Conservation (phyloP, 1,140 invertebrate species). For the Trichonephila inaurata region DNA sequence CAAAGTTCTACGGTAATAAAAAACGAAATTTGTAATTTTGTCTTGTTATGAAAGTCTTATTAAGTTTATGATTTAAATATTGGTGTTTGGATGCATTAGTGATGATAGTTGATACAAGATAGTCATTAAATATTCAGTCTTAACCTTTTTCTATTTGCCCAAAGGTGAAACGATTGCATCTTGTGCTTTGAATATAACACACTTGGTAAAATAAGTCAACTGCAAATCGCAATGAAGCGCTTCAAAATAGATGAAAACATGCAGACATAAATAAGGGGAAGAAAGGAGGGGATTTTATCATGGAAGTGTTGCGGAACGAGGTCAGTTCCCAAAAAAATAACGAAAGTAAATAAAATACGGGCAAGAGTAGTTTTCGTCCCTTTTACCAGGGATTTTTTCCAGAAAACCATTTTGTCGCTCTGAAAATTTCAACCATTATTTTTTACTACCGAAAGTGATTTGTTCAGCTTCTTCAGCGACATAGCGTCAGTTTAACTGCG, state of each 20-base stretch:
- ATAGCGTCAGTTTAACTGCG: no score
- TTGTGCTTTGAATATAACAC: no score
- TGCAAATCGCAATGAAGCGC: neutral
- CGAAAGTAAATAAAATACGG: conserved; percentile 23
- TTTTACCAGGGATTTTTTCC: neutral
- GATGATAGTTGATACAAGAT: no score
- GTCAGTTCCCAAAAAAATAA: neutral
- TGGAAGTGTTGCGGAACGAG: conserved; percentile 23
- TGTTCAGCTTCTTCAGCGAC: no score
- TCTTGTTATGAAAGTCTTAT: no score
- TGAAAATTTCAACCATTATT: neutral
- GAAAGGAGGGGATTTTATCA: neutral
- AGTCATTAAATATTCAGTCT: no score
- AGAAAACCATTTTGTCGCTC: neutral
- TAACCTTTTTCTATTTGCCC: no score
- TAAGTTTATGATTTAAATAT: no score
- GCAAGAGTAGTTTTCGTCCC: neutral
- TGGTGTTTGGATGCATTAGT: no score
- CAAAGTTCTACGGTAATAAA: no score
- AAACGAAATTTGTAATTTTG: no score
- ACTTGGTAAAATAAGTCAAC: neutral
- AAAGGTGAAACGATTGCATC: no score
- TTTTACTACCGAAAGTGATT: neutral
- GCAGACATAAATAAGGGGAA: neutral
- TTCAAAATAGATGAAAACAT: neutral